Base-by-base conservation (phyloP, 2,113 vertebrate species). In the Eonycteris spelaea region DNA sequence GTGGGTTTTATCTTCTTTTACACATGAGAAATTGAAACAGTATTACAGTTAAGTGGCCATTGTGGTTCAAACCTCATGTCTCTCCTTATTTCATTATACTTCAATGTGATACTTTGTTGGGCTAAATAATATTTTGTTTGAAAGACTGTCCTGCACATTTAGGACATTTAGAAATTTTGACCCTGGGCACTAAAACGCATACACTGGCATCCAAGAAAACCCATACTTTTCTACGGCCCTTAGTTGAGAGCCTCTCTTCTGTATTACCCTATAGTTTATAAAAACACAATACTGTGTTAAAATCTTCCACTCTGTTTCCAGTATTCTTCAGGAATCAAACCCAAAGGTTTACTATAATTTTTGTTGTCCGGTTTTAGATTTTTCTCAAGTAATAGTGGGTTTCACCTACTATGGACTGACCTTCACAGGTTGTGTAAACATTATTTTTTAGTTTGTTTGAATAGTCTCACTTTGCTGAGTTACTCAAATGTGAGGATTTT, bases 401-500 rank as follows among this genome's bases (percentile, higher is more conserved):
- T 93, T 97, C 28, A 35, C 40, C 24, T 71, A 14, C 53, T 90
- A 90, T 43, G n/a, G 51, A 79, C 11, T 93, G 38, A 28, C 18
- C 38, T 26, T 65, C 33, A 68, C 10, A 57, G 33, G 22, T 55
- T 91, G 1, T 82, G 1, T 78, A 93, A 51, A 78, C 9, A 24
- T 40, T 83, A n/a, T 21, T 79, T 92, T 80, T 93, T 80, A 90
- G n/a, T 67, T 92, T 86, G 22, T 61, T 92, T 86, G 40, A 7
- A 28, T 45, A 16, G 35, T 94, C 19, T 91, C 21, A 82, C 18
- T 75, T 77, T 38, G 28, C 4, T 70, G n/a, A 8, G 6, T 90
- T 79, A 38, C 13, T 95, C 9, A 91, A 91, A 78, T 83, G 15
- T 53, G 40, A 74, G 22, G 21, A n/a, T 92, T 68, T 30, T 28